phyloP scores from a whole-genome alignment of 2,113 vertebrate genomes.

The Xenus cinereus region DNA sequence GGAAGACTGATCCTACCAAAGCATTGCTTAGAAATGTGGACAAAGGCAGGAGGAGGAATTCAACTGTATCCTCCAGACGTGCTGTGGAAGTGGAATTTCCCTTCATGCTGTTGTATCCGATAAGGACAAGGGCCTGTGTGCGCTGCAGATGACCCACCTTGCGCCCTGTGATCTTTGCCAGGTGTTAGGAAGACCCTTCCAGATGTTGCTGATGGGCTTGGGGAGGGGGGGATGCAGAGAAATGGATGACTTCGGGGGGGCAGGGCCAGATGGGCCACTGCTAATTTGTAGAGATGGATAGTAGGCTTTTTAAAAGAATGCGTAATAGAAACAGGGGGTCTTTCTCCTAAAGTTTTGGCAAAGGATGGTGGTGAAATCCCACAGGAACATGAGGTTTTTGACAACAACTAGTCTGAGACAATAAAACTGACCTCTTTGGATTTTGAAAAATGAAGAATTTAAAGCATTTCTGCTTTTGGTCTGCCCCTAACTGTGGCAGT shows the following conservation, averaged over 20 bases:
- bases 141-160: background rate
- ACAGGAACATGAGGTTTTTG: background rate
- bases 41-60: conserved; percentile 18
- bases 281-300: background rate
- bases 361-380: background rate
- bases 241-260: background rate
- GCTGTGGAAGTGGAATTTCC: background rate
- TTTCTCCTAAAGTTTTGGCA: background rate
- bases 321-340: background rate
- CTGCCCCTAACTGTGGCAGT: background rate
- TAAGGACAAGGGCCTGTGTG: background rate
- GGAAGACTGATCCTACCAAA: background rate
- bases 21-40: background rate
- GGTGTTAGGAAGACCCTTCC: background rate
- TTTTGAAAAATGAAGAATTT: background rate
- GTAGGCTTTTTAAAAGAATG: background rate
- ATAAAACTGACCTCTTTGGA: background rate
- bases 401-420: background rate
- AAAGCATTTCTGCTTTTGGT: background rate
- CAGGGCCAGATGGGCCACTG: background rate
- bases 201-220: background rate
- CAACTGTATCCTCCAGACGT: background rate
- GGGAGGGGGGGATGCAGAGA: background rate
- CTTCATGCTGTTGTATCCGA: background rate
- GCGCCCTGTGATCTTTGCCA: background rate